Evolutionary conservation across 2,113 vertebrate genomes (phyloP), one percentile per base, ranked within the genome.

Genomic region (Puffinus mauretanicus): DNA sequence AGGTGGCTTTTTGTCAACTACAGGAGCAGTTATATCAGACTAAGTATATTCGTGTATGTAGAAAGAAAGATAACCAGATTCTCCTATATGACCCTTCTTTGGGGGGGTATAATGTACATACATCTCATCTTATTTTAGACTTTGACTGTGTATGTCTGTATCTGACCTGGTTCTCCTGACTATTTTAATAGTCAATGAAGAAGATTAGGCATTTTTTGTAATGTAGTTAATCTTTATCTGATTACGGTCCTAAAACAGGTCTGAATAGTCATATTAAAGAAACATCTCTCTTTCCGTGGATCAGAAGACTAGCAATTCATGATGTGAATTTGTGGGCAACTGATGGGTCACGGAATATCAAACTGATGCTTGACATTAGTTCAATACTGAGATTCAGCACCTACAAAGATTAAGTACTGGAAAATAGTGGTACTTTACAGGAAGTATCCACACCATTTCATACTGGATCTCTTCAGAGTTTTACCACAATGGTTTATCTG

Each of bases 241-340:
- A 7, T 26, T 42, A 4, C 2, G 1, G 15, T 38, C 20, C 29
- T 80, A 52, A 81, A 91, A 65, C 11, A 67, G 10, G 3, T 36
- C 27, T 69, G 47, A 90, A 57, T 17, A 25, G 27, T 47, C 20
- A 40, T 18, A 55, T 17, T 24, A 72, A 75, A 61, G 67, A 57
- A 25, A 57, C 2, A 2, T 10, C 6, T 49, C 0, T 0, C 8
- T 77, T 49, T 30, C 8, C 1, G 1, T 7, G 13, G 57, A 34
- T 85, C 19, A 54, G 52, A 67, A 58, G 10, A 12, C 5, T 25
- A 40, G 38, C 3, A 38, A 9, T 6, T 54, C 9, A 4, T 9
- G 5, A 40, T 47, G 27, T 40, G 38, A 14, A 7, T n/a, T 57
- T 58, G 29, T 42, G n/a, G 19, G 17, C 3, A 47, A 0, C 22